Evolutionary conservation across 2,888 invertebrate species (phyloP).

Genomic region (Cantharis nigra): DNA sequence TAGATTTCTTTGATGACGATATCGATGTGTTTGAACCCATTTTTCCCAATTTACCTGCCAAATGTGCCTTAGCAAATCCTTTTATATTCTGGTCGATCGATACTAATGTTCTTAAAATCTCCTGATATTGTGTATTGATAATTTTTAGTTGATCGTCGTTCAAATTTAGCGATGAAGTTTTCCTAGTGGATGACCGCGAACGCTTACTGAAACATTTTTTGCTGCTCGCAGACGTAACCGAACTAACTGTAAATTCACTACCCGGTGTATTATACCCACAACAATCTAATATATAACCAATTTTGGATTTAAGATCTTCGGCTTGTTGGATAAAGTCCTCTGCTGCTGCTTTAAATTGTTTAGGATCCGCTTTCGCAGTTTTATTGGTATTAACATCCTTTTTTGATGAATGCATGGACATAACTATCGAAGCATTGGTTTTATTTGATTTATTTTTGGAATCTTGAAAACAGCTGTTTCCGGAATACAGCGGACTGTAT

Average conservation of each 20-base stretch:
- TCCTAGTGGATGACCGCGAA: background rate
- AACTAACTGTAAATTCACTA: background rate
- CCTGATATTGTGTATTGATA: constrained; percentile 7
- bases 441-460: background rate
- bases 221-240: background rate
- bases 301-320: constrained; percentile 20
- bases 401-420: constrained; percentile 9
- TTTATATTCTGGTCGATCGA: constrained; percentile 11
- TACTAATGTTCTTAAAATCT: constrained; percentile 7
- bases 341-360: constrained; percentile 12
- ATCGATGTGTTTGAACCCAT: background rate
- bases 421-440: constrained; percentile 10
- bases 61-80: background rate
- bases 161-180: background rate
- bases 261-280: background rate
- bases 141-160: background rate
- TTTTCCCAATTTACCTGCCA: background rate
- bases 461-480: background rate
- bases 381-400: constrained; percentile 6
- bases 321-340: constrained; percentile 23
- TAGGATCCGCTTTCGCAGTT: background rate
- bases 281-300: constrained; percentile 15
- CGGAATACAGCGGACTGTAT: background rate
- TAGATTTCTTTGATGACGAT: background rate
- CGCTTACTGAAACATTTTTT: background rate